Base-by-base conservation (phyloP, 2,888 invertebrate genomes). In the Temnothorax ravouxi region DNA sequence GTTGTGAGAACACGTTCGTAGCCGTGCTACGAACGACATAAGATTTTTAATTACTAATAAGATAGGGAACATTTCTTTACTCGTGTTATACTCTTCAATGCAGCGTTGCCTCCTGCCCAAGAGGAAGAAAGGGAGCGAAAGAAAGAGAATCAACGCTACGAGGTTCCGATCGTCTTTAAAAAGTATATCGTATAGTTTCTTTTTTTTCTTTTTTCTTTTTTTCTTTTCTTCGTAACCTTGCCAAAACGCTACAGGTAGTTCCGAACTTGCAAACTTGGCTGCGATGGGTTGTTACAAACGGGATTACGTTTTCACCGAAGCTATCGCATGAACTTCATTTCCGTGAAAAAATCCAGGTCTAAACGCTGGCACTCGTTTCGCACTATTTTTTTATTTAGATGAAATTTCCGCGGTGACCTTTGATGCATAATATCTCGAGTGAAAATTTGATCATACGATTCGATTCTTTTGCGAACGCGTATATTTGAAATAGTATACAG, bases 1-100 rank as follows among this genome's bases (percentile, higher is more conserved):
- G 94, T 94, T 95, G 95, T 95, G 94, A 95, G 84, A 91, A 93
- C 88, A 91, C 91, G 92, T 93, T 93, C 93, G 92, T 94, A 93
- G 93, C 92, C 91, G 92, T 91, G 93, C 93, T 94, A 92, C 91
- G 93, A 87, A 91, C 93, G 88, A 91, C 90, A 91, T 91, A 90
- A 92, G 90, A 93, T 92, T 92, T 93, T 93, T 92, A 93, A 90
- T 89, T 89, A 85, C 84, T 88, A n/a, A n/a, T n/a, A 90, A 84
- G 82, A 86, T 87, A 90, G 85, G 83, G 80, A 83, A 84, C 84
- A 67, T 88, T 89, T 86, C 84, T 87, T 88, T 86, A 87, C 83
- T 84, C 86, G 86, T 84, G 86, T 80, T 71, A 71, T 71, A 71
- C 79, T 86, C 87, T 88, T 72, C 83, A 69, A 84, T 69, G 85